Percentiles rank a stretch among this genome's conserved stretches.
Evolutionary conservation across 2,113 vertebrate species (phyloP).

Genomic region (Gyps fulvus): DNA sequence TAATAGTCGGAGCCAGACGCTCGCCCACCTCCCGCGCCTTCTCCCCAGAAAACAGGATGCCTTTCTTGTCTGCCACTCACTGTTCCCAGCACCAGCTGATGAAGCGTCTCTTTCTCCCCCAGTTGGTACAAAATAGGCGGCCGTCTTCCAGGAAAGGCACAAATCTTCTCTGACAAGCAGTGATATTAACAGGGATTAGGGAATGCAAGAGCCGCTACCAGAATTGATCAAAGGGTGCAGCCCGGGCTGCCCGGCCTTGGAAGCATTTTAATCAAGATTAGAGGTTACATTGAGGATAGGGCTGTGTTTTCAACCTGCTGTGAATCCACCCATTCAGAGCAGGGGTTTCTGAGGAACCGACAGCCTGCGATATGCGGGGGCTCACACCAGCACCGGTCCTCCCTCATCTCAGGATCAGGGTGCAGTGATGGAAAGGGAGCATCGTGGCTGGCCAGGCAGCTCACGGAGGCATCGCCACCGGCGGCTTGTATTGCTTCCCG

Average conservation of each 20-base stretch:
- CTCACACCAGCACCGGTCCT: not conserved
- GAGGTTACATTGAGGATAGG: not conserved
- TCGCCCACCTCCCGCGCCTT: not conserved
- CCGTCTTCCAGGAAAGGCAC: conserved; percentile 45
- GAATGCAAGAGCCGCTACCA: not conserved
- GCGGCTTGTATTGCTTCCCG: not conserved
- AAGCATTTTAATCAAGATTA: conserved; percentile 28
- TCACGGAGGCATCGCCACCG: not conserved
- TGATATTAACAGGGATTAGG: conserved; percentile 58
- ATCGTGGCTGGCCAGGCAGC: not conserved
- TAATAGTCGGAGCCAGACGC: not conserved
- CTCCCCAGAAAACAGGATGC: conserved; percentile 11
- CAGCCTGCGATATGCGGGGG: not conserved
- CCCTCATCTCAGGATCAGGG: not conserved
- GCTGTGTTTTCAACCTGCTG: not conserved
- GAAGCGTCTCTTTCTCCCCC: not conserved
- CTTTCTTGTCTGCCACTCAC: not conserved
- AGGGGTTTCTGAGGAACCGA: not conserved
- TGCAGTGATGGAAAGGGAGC: not conserved
- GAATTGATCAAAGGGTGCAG: not conserved
- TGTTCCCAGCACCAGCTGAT: not conserved
- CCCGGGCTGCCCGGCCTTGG: not conserved
- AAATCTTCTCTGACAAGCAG: conserved; percentile 58
- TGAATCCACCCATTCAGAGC: not conserved
- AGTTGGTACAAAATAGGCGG: not conserved